Base-by-base conservation (phyloP, 1,140 invertebrate species). In the Hycleus cichorii region DNA sequence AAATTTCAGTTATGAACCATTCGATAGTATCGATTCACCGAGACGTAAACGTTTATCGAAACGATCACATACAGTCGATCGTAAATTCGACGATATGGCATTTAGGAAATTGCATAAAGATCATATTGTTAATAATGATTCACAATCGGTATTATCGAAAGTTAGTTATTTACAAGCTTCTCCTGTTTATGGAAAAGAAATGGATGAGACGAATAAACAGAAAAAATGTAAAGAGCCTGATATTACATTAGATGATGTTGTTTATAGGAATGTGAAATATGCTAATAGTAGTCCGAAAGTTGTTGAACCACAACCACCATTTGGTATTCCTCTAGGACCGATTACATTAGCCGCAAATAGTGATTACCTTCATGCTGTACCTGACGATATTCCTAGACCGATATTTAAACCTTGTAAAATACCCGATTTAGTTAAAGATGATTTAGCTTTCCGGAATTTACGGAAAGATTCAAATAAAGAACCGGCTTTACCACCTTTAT, bases 251-350 rank as follows among this genome's bases (percentile, higher is more conserved):
- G 92, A 95, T 71, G 92, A 95, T 74, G 83, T 93, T 0, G 84
- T 88, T 3, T 92, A 86, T 70, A 78, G 91, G 60, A 90, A 84
- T 63, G 83, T 91, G 49, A 84, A 84, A 66, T 82, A 88, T 68
- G 84, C 86, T 1, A 91, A 89, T 64, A 84, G 83, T 69, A 81
- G 81, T 10, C 74, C 85, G 25, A 87, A 84, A 68, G 80, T 88
- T 1, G 64, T 80, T 0, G 89, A 93, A 54, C 88, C 87, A 5
- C 91, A 93, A 69, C 91, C 90, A 25, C 90, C 89, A 1, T 94
- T 95, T 72, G 91, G 91, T 10, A 93, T 95, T 66, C 91, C 91
- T 0, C 67, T 93, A 7, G 88, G 88, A 4, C 90, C 89, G 6
- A 81, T 91, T 4, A 80, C 88, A 0, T 79, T 84, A 5, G 83